phyloP scores from a whole-genome alignment of 2,113 vertebrate genomes.

The Cottus gobio region DNA sequence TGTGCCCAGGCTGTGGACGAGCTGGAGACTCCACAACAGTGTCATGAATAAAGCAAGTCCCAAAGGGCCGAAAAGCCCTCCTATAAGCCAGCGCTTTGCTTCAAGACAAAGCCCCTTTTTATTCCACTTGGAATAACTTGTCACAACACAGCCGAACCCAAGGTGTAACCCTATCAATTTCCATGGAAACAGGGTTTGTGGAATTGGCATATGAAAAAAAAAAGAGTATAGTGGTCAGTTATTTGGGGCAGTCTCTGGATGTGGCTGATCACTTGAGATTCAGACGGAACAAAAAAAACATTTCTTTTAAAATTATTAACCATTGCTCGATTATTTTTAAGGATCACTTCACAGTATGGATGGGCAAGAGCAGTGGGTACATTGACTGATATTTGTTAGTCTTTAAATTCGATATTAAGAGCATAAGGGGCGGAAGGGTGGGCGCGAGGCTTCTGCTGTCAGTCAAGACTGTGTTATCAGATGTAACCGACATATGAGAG shows the following conservation, averaged over 20 bases:
- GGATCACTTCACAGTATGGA: not conserved
- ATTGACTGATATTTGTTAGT: not conserved
- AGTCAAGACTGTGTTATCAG: not conserved
- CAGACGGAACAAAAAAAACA: not conserved
- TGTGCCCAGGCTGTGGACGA: too few relatives aligned
- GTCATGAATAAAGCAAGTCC: conserved; percentile 65
- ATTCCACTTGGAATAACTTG: conserved; percentile 69
- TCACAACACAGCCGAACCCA: conserved; percentile 53
- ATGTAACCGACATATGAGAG: not conserved
- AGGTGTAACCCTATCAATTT: conserved; percentile 60
- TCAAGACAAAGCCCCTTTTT: conserved; percentile 54
- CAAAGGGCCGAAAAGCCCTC: conserved; percentile 37
- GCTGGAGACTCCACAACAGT: too few relatives aligned
- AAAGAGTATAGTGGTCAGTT: conserved; percentile 3
- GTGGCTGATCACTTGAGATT: conserved; percentile 12
- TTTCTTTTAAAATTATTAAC: not conserved
- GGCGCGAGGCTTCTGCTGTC: too few relatives aligned
- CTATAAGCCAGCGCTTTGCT: conserved; percentile 53
- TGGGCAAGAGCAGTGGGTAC: not conserved
- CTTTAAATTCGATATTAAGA: not conserved
- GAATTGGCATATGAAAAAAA: conserved; percentile 28
- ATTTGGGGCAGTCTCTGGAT: conserved; percentile 4
- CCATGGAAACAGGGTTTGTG: conserved; percentile 49
- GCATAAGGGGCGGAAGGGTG: not conserved
- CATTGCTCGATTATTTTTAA: not conserved